These are phyloP conservation scores for Octopus bimaculoides DNA, from an alignment of 1,140 invertebrate genomes.

Conservation along the genomic window DNA sequence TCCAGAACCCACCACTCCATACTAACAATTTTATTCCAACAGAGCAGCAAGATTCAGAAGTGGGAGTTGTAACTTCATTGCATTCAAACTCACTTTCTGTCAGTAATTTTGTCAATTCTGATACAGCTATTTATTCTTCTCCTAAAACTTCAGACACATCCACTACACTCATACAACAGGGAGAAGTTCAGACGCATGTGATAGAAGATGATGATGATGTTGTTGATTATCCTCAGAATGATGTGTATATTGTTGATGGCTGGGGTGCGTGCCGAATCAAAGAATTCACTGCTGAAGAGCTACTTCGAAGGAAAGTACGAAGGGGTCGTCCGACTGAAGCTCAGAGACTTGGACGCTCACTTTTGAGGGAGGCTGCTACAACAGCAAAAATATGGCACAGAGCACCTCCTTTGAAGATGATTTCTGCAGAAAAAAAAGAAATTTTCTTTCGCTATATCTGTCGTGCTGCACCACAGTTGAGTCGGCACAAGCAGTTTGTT, in stretches of 20 bases:
- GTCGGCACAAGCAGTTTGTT: slow-evolving; percentile 21
- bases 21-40: no score
- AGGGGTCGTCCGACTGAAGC: slow-evolving; percentile 27
- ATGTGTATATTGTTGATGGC: slow-evolving; percentile 7
- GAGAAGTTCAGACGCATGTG: neutral
- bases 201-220: slow-evolving; percentile 3
- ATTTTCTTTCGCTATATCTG: slow-evolving; percentile 26
- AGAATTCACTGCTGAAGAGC: slow-evolving; percentile 22
- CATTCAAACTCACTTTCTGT: neutral
- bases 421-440: slow-evolving; percentile 22
- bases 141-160: neutral
- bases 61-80: neutral
- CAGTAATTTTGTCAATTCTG: neutral
- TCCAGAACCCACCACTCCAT: no score
- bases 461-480: slow-evolving; percentile 28
- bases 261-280: slow-evolving; percentile 16
- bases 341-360: slow-evolving; percentile 27
- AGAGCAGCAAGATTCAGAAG: neutral
- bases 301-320: slow-evolving; percentile 27
- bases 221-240: neutral
- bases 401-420: slow-evolving; percentile 28
- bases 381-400: slow-evolving; percentile 31
- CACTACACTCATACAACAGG: neutral
- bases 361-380: slow-evolving; percentile 34
- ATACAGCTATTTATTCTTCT: neutral